phyloP scores from a whole-genome alignment of 2,113 vertebrate species.

The Sander vitreus region DNA sequence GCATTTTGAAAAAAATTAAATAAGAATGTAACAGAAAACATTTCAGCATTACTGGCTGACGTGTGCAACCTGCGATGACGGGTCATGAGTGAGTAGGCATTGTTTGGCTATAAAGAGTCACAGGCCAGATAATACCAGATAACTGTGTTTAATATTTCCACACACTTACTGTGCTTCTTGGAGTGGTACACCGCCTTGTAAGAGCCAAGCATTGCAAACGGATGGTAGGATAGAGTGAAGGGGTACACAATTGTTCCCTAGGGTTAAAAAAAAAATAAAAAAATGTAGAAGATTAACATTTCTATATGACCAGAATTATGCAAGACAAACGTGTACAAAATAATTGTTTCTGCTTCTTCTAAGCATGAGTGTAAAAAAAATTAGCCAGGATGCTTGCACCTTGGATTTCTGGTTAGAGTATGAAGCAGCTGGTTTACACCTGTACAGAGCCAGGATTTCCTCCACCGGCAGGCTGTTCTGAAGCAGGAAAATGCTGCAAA shows the following conservation, averaged over 20 bases:
- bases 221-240: slow-evolving; percentile 87
- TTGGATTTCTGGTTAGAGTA: slow-evolving; percentile 67
- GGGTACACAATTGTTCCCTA: slow-evolving; percentile 80
- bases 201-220: slow-evolving; percentile 89
- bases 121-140: neutral
- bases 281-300: neutral
- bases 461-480: slow-evolving; percentile 89
- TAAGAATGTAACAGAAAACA: too few species aligned
- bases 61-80: too few species aligned
- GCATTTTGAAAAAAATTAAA: too few species aligned
- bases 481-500: slow-evolving; percentile 23
- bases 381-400: slow-evolving; percentile 48
- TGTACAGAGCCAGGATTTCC: slow-evolving; percentile 89
- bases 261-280: neutral
- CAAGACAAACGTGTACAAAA: neutral
- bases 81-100: too few species aligned
- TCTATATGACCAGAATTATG: neutral
- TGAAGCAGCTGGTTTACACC: slow-evolving; percentile 75
- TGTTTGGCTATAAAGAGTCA: too few species aligned
- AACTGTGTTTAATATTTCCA: too few species aligned
- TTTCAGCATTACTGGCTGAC: too few species aligned
- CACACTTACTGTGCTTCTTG: slow-evolving; percentile 84
- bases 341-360: neutral
- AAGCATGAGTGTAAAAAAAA: neutral
- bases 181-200: slow-evolving; percentile 85